Conservation (phyloP, 2,113 vertebrate genomes). For the Seriola rivoliana region DNA sequence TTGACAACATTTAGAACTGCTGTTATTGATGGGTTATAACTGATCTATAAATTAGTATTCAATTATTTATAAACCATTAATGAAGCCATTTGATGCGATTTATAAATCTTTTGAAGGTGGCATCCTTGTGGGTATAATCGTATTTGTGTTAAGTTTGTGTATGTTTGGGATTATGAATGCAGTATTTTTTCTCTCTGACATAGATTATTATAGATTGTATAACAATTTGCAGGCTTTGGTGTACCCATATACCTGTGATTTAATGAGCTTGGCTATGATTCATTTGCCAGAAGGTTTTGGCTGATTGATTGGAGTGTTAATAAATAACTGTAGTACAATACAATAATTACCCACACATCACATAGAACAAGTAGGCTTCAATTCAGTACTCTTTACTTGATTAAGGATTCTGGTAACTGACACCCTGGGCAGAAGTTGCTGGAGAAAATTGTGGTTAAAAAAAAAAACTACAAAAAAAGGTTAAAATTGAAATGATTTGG, state of each 20-base stretch:
- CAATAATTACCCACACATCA: not conserved
- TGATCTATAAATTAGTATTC: no score
- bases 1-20: not conserved
- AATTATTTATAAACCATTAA: no score
- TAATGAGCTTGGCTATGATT: not conserved
- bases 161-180: not conserved
- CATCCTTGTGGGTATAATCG: no score
- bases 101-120: not conserved
- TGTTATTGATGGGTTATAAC: no score
- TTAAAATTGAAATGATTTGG: not conserved
- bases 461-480: not conserved
- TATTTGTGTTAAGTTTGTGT: no score
- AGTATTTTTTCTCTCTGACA: not conserved
- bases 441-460: not conserved
- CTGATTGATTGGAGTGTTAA: no score
- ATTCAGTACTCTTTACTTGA: not conserved
- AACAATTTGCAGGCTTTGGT: not conserved
- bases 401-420: not conserved
- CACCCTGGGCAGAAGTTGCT: not conserved
- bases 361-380: not conserved
- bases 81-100: no score
- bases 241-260: not conserved
- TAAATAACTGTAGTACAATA: not conserved
- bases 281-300: not conserved
- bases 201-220: not conserved